Percentiles rank a stretch among this genome's conserved stretches.
Conservation (phyloP, 2,888 invertebrate genomes). For the Loripinus fragilis region DNA sequence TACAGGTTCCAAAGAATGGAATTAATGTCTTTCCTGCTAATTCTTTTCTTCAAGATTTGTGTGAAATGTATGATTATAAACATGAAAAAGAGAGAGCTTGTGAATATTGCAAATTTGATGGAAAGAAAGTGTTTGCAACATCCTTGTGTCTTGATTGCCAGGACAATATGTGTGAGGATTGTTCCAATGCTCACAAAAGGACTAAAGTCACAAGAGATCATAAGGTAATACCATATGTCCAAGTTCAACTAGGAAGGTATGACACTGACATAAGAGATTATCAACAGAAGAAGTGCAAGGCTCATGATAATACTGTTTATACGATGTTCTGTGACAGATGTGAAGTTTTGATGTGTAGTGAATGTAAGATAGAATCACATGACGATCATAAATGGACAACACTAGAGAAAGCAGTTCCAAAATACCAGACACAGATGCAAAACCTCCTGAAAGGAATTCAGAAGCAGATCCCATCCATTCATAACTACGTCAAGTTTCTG, state of each 20-base stretch:
- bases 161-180: constrained; percentile 78
- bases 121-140: constrained; percentile 62
- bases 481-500: constrained; percentile 69
- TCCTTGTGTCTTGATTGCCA: constrained; percentile 77
- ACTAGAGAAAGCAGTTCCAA: constrained; percentile 57
- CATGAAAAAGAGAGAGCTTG: constrained; percentile 64
- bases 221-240: constrained; percentile 70
- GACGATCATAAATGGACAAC: constrained; percentile 64
- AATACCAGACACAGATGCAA: constrained; percentile 61
- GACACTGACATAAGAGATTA: constrained; percentile 75
- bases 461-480: constrained; percentile 65
- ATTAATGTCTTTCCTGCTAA: constrained; percentile 53
- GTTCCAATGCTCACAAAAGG: constrained; percentile 74
- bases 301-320: constrained; percentile 61
- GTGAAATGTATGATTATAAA: constrained; percentile 69
- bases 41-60: constrained; percentile 68
- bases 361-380: constrained; percentile 70
- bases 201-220: constrained; percentile 79
- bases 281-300: constrained; percentile 65
- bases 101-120: constrained; percentile 76
- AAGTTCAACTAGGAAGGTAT: constrained; percentile 73
- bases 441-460: constrained; percentile 68
- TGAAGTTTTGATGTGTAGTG: constrained; percentile 68
- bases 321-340: constrained; percentile 73
- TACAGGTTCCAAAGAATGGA: constrained; percentile 32